Evolutionary conservation across 2,797 vertebrate genomes (phyloP), one percentile per base, ranked within the genome.

Genomic region (Ispidina picta): DNA sequence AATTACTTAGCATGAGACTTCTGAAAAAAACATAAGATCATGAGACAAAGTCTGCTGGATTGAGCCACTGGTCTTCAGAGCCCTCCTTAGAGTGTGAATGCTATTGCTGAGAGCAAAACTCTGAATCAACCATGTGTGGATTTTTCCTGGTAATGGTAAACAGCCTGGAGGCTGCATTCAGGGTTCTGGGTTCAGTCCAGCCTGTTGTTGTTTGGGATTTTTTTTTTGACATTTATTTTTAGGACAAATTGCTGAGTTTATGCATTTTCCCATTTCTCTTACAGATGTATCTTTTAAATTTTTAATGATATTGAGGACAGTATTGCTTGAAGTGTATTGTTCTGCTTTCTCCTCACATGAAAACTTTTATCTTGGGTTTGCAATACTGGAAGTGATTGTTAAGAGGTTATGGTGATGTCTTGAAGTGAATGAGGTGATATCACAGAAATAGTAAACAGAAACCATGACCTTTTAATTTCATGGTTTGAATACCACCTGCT

Each of bases 111-210:
- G 58, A 85, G 43, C 73, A 85, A 64, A 77, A 10, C 26, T 44
- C 19, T 31, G 10, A 78, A 58, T 22, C 21, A 5, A 44, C 39
- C 31, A 15, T 0, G 0, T 29, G 31, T 48, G 9, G 4, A 0
- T 25, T 90, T 75, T 80, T 74, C 69, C n/a, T 54, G 2, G 3
- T 56, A 35, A 28, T 23, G 7, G 19, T 62, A 12, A 79, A 44
- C 52, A 74, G 37, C 22, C 29, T 72, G 72, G 35, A 80, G 49
- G 10, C 12, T 78, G 29, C 43, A 41, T 48, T 26, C n/a, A 10
- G 23, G 15, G 4, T 59, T 68, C 64, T 84, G 48, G 18, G 44
- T 79, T 86, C 26, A 26, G 59, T 55, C 33, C 63, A 60, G 31
- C 10, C n/a, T 22, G 54, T 70, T 75, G 25, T 65, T 52, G 20